Percentiles rank a stretch among this genome's conserved stretches.
Evolutionary conservation across 92 coral and sea anemone genomes (phyloP).

Genomic region (Actinostola sp.): DNA sequence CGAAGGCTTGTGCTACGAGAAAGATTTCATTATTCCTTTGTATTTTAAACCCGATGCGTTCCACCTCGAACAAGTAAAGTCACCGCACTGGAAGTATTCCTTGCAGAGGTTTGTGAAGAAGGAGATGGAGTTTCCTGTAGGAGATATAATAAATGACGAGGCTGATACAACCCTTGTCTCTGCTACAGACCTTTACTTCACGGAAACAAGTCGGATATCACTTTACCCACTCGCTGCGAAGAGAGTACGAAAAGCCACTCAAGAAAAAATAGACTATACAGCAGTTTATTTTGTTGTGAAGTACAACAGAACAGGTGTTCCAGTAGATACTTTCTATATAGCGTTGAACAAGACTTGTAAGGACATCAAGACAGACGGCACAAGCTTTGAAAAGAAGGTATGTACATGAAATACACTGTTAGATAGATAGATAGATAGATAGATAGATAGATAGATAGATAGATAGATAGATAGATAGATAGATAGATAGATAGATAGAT

Average conservation of each 20-base stretch:
- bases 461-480: no score
- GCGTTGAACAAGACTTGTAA: slow-evolving; percentile 22
- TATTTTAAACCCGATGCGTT: slow-evolving; percentile 23
- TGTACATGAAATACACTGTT: no score
- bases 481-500: no score
- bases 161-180: slow-evolving; percentile 8
- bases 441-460: no score
- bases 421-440: no score
- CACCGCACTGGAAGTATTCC: slow-evolving; percentile 42
- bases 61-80: slow-evolving; percentile 22
- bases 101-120: slow-evolving; percentile 29
- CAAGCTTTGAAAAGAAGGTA: slow-evolving; percentile 31
- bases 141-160: slow-evolving; percentile 28
- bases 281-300: slow-evolving; percentile 29
- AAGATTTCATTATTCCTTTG: slow-evolving; percentile 35
- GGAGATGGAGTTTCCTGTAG: slow-evolving; percentile 6
- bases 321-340: slow-evolving; percentile 7
- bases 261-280: slow-evolving; percentile 7
- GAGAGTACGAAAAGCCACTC: neutral
- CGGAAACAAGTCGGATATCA: slow-evolving; percentile 8
- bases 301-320: neutral
- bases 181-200: slow-evolving; percentile 44
- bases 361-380: neutral
- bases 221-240: neutral
- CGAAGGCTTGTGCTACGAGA: slow-evolving; percentile 26